Conservation (phyloP, 2,113 vertebrate species). For the Rana temporaria region DNA sequence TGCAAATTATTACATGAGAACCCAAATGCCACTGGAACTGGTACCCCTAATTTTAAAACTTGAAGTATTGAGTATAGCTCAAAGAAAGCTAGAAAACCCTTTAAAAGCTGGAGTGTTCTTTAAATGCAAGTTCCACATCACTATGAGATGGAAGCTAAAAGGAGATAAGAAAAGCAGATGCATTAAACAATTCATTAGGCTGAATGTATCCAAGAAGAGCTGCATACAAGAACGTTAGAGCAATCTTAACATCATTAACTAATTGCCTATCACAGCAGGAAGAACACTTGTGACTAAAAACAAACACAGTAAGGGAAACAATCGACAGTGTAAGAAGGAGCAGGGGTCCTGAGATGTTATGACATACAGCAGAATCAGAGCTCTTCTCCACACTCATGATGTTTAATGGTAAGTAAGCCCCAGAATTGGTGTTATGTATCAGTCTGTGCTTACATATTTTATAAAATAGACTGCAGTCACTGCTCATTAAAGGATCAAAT, state of each 20-base stretch:
- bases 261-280: conserved; percentile 34
- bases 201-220: conserved; percentile 34
- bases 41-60: too few relatives aligned
- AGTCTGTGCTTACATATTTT: too few relatives aligned
- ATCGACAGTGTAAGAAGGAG: conserved; percentile 12
- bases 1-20: too few relatives aligned
- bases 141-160: neutral
- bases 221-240: conserved; percentile 28
- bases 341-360: conserved; percentile 5
- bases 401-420: too few relatives aligned
- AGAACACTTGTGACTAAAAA: conserved; percentile 41
- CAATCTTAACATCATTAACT: conserved; percentile 45
- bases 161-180: conserved; percentile 23
- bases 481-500: too few relatives aligned
- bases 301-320: conserved; percentile 40
- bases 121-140: neutral
- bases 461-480: too few relatives aligned
- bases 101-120: neutral
- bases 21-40: too few relatives aligned
- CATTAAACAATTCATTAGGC: conserved; percentile 40
- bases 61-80: too few relatives aligned
- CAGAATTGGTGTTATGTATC: too few relatives aligned
- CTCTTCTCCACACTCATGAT: too few relatives aligned
- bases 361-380: neutral
- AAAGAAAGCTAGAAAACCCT: too few relatives aligned